Evolutionary conservation across 2,113 vertebrate species (phyloP), one percentile per base, ranked within the genome.

Genomic region (Mohoua ochrocephala): DNA sequence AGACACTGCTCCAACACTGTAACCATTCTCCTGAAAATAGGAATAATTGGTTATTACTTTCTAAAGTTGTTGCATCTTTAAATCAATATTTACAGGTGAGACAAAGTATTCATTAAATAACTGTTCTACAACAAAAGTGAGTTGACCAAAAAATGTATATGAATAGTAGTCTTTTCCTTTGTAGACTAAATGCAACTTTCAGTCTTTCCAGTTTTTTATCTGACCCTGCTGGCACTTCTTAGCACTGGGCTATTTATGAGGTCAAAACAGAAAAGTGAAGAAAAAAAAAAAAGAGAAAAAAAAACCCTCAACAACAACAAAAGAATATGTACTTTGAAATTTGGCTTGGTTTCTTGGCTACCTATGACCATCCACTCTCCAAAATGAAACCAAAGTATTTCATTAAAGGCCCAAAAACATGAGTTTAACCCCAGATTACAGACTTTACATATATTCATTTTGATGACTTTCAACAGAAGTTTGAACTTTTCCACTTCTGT

Each of bases 241-340:
- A 78, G 50, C 7, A 14, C 13, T 28, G 20, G 7, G 28, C 54
- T 61, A 63, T 45, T 64, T 84, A 53, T 30, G 21, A 77, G 9
- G 35, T 49, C 33, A 89, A 76, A 89, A 69, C 9, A 54, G 39
- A 79, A 65, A 53, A 84, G 2, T 18, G 31, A 65, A 82, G 3
- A 1, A 12, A 42, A 37, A 11, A 59, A 15, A 35, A 41, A 9
- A n/a, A 41, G 0, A 28, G 2, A 11, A 27, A 59, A 52, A 35
- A 5, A n/a, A n/a, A n/a, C n/a, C 2, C 3, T 6, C 14, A 30
- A 4, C 16, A 41, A 35, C 27, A 10, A 27, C 2, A 67, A 21
- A 83, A 63, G 2, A 42, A 41, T 23, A 33, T 4, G 2, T 27
- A 63, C 21, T 45, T 87, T 33, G 8, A 84, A 76, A 71, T 63